phyloP scores from a whole-genome alignment of 1,140 invertebrate genomes.

The Planococcus citri region DNA sequence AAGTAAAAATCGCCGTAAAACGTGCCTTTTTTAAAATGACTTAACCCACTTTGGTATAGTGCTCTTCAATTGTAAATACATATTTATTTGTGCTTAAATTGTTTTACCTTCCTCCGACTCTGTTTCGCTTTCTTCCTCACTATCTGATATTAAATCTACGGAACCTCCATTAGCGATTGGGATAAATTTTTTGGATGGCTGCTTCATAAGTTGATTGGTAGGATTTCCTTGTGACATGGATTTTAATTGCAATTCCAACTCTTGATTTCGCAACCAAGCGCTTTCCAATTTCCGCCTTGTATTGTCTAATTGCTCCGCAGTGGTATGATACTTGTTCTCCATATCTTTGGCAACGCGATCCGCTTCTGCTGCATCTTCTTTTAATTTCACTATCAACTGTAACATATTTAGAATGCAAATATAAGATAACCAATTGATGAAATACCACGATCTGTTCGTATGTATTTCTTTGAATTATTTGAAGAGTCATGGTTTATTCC shows the following conservation, averaged over 20 bases:
- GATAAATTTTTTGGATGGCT: constrained; percentile 30
- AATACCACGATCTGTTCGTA: no score
- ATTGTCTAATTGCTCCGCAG: constrained; percentile 59
- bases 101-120: constrained; percentile 29
- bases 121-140: constrained; percentile 24
- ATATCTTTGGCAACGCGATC: constrained; percentile 63
- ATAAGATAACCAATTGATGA: no score
- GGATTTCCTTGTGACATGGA: constrained; percentile 30
- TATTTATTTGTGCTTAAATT: background rate
- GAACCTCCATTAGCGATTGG: constrained; percentile 25
- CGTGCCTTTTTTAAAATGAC: no score
- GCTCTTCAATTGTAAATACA: no score
- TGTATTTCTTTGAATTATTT: no score
- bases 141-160: constrained; percentile 23
- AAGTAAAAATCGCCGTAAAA: no score
- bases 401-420: no score
- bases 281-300: constrained; percentile 64
- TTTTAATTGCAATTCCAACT: constrained; percentile 51
- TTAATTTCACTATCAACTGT: constrained; percentile 40
- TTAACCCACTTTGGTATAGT: no score
- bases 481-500: no score
- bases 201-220: constrained; percentile 27
- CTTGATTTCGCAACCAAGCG: constrained; percentile 55
- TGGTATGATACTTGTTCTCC: constrained; percentile 60
- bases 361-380: constrained; percentile 58